phyloP scores from a whole-genome alignment of 1,140 invertebrate genomes.

The Panagrolaimus sp. region DNA sequence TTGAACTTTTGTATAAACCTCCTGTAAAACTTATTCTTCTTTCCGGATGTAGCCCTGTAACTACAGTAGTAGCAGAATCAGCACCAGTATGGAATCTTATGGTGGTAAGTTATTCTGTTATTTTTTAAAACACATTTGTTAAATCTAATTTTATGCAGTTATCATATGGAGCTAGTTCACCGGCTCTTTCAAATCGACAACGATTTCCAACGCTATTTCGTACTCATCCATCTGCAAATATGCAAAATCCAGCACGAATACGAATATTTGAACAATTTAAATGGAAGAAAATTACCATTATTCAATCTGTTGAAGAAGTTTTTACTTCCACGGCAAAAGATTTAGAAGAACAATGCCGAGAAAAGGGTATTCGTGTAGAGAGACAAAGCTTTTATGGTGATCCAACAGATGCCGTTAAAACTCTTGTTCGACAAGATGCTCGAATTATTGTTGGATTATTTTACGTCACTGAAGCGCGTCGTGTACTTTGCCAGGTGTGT shows the following conservation, averaged over 20 bases:
- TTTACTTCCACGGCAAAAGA: constrained; percentile 99
- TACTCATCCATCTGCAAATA: constrained; percentile 96
- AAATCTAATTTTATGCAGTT: constrained; percentile 65
- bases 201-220: constrained; percentile 95
- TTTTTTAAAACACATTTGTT: not conserved
- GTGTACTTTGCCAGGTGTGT: constrained; percentile 85
- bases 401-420: constrained; percentile 80
- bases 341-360: constrained; percentile 84
- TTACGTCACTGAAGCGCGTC: constrained; percentile 88
- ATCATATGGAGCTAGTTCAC: constrained; percentile 94
- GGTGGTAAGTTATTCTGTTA: constrained; percentile 69
- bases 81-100: constrained; percentile 99
- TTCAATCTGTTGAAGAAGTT: constrained; percentile 97
- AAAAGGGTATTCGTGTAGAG: constrained; percentile 82
- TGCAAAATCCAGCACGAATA: constrained; percentile 87
- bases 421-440: constrained; percentile 81
- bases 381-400: constrained; percentile 93
- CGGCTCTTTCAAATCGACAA: constrained; percentile 90
- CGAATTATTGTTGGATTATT: constrained; percentile 94
- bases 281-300: constrained; percentile 90
- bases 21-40: constrained; percentile 91
- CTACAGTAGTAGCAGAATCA: constrained; percentile 94
- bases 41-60: constrained; percentile 91
- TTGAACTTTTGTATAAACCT: constrained; percentile 90
- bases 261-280: constrained; percentile 88